Percentiles rank a stretch among this genome's conserved stretches.
Evolutionary conservation across 2,888 invertebrate genomes (phyloP).

Genomic region (Cerastoderma edule): DNA sequence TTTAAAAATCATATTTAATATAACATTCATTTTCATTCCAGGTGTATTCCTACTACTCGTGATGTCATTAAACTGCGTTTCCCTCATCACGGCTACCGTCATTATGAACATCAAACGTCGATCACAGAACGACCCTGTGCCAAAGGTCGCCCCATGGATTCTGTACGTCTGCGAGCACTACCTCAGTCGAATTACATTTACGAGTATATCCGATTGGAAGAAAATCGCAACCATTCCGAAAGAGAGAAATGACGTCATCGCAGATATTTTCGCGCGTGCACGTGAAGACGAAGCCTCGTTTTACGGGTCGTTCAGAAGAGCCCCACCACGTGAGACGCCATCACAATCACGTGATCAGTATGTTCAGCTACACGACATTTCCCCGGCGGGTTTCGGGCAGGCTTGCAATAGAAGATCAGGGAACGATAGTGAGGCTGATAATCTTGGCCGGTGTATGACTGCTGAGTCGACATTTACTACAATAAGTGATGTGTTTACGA

Average conservation of each 20-base stretch:
- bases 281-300: constrained; percentile 4
- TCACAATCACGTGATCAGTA: constrained; percentile 20
- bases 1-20: not conserved
- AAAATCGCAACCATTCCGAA: constrained; percentile 37
- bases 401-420: constrained; percentile 7
- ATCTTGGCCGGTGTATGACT: constrained; percentile 27
- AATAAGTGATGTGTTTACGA: not conserved
- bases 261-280: not conserved
- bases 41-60: constrained; percentile 82
- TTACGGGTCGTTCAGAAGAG: constrained; percentile 16
- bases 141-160: constrained; percentile 75
- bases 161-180: constrained; percentile 73
- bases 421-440: not conserved
- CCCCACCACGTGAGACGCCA: not conserved
- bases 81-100: constrained; percentile 82
- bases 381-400: not conserved
- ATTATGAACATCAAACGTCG: constrained; percentile 82
- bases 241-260: constrained; percentile 15
- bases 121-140: constrained; percentile 75
- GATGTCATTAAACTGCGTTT: constrained; percentile 83
- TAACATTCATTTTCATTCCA: constrained; percentile 52
- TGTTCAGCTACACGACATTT: constrained; percentile 18
- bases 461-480: constrained; percentile 43
- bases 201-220: constrained; percentile 61
- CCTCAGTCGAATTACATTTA: constrained; percentile 74